phyloP scores from a whole-genome alignment of 1,140 invertebrate species.

The Sycophaga agraensis region DNA sequence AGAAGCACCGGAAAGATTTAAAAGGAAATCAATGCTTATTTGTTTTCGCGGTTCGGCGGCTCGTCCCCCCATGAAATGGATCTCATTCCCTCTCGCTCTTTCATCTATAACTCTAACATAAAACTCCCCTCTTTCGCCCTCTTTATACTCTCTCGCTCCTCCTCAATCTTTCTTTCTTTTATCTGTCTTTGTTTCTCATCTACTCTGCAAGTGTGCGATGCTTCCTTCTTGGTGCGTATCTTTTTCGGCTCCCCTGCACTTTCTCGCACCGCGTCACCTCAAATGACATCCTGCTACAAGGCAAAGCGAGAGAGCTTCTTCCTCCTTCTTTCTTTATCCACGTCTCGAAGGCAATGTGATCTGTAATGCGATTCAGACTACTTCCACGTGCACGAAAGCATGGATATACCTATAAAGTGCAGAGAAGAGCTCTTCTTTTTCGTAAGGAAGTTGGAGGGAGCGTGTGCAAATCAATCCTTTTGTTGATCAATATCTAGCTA shows the following conservation, averaged over 20 bases:
- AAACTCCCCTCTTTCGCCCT: not conserved
- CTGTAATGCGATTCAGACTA: constrained; percentile 24
- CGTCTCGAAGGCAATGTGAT: constrained; percentile 19
- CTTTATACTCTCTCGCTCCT: not conserved
- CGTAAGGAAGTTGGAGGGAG: too few species aligned
- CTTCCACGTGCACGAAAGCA: constrained; percentile 12
- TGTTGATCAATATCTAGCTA: too few species aligned
- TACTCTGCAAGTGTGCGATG: not conserved
- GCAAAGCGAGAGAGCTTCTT: too few species aligned
- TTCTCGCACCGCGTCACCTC: constrained; percentile 20
- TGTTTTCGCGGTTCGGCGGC: constrained; percentile 39
- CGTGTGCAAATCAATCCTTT: too few species aligned
- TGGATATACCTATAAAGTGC: too few species aligned
- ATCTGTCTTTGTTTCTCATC: constrained; percentile 13
- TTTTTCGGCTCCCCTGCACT: not conserved
- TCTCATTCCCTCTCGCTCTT: too few species aligned
- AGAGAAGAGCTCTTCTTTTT: too few species aligned
- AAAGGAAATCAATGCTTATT: constrained; percentile 44
- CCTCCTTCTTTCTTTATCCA: not conserved
- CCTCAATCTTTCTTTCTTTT: not conserved
- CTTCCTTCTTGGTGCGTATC: not conserved
- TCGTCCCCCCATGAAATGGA: constrained; percentile 42
- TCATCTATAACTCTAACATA: too few species aligned
- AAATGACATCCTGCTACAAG: constrained; percentile 26
- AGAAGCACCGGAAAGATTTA: constrained; percentile 31